Base-by-base conservation (phyloP, 2,113 vertebrate species). In the Megaceryle torquata region DNA sequence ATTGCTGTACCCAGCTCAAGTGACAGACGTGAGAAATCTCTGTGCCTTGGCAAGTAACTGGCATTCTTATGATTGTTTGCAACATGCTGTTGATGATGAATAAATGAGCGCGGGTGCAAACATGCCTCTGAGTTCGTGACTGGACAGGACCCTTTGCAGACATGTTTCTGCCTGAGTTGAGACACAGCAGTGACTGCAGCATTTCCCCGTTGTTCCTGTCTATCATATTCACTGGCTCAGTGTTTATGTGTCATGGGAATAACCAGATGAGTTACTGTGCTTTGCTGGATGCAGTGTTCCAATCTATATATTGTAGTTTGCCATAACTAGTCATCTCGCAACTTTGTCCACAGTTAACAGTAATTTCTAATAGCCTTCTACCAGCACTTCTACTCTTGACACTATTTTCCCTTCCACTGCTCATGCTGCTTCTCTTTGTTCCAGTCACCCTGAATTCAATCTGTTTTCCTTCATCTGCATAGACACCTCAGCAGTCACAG, bases 91-190 rank as follows among this genome's bases (percentile, higher is more conserved):
- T 53, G 82, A 61, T 65, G 89, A 80, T 64, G 94, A 95, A 93
- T 92, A 88, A 83, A 94, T 46, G 88, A 91, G 51, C 3, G 14
- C 22, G 41, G 67, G 96, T 93, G 70, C 59, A 94, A 94, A 96
- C 96, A 90, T 6, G 94, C 53, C 94, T 57, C 71, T 94, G 87
- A 75, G 68, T 93, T 82, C 15, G 13, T 88, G 92, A 87, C 92
- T 93, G 93, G 84, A 59, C 96, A 92, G 81, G 70, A 72, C 95
- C 92, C 90, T 76, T 39, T 82, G 59, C 72, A 88, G 82, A 91
- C 95, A 28, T 46, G 93, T 89, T 94, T 68, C 86, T 93, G 92
- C 96, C 77, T 94, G 95, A 94, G 15, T 8, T 46, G 54, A 65
- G 72, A 37, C 95, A 59, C 65, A 50, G 79, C 39, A 77, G 64